These are phyloP conservation scores for Sinocyclocheilus maitianheensis DNA, from an alignment of 2,113 vertebrate genomes.

Conservation along the genomic window DNA sequence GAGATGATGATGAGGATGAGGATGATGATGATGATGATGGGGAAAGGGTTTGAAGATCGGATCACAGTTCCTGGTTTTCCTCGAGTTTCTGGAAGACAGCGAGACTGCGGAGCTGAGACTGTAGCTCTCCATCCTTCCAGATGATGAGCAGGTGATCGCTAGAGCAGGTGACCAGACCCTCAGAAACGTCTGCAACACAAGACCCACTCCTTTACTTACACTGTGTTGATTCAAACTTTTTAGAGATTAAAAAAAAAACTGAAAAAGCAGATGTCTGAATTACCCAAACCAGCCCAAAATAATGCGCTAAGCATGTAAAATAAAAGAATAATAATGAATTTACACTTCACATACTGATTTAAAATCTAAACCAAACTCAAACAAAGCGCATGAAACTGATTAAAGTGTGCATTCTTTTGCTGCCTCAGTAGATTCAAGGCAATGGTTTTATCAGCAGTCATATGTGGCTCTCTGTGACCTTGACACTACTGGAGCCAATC, in stretches of 20 bases:
- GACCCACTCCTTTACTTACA: not conserved
- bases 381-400: not conserved
- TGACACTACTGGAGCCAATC: not conserved
- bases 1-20: not conserved
- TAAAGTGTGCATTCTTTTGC: not conserved
- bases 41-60: not conserved
- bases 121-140: constrained; percentile 90
- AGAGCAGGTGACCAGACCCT: constrained; percentile 90
- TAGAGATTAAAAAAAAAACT: no score
- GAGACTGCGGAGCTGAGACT: constrained; percentile 87
- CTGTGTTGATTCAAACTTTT: no score
- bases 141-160: constrained; percentile 92
- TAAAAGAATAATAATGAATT: no score
- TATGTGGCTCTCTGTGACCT: not conserved
- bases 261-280: no score
- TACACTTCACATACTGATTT: no score
- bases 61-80: constrained; percentile 77
- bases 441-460: not conserved
- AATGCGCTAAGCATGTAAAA: no score
- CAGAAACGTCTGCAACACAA: constrained; percentile 86
- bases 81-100: constrained; percentile 90
- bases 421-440: not conserved
- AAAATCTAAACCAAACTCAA: not conserved
- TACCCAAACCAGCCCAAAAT: no score
- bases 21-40: not conserved